These are phyloP conservation scores for Chloroceryle amazona DNA, from an alignment of 2,797 vertebrate species.

Conservation along the genomic window DNA sequence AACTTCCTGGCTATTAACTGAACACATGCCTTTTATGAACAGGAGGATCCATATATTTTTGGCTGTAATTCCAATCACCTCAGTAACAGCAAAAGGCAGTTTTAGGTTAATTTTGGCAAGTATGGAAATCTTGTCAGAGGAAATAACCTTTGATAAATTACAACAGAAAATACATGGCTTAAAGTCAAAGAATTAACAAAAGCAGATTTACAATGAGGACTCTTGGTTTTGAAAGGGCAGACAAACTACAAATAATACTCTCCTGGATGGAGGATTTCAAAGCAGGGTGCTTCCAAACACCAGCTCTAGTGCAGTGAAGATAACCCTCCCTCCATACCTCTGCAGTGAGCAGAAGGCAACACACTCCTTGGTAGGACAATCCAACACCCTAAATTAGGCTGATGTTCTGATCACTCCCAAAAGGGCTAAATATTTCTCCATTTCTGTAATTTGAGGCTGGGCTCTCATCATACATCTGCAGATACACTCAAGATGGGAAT, in stretches of 20 bases:
- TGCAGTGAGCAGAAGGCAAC: neutral
- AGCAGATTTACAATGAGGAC: neutral
- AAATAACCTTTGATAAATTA: slow-evolving; percentile 15
- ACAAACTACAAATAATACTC: neutral
- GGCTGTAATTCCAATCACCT: neutral
- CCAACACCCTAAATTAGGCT: neutral
- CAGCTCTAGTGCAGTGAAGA: neutral
- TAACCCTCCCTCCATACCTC: neutral
- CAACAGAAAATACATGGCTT: neutral
- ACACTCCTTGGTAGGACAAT: neutral
- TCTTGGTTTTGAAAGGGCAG: neutral
- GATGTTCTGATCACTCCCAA: neutral
- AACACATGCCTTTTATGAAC: neutral
- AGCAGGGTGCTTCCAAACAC: neutral
- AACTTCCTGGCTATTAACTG: neutral
- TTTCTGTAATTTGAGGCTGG: neutral
- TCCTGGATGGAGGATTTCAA: neutral
- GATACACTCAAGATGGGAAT: neutral
- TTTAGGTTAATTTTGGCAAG: slow-evolving; percentile 14
- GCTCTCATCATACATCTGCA: neutral
- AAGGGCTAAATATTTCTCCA: neutral
- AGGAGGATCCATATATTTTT: neutral
- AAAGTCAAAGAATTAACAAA: slow-evolving; percentile 20
- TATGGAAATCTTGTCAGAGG: neutral
- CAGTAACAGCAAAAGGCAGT: slow-evolving; percentile 9